Evolutionary conservation across 2,113 vertebrate genomes (phyloP), one percentile per base, ranked within the genome.

Genomic region (Misgurnus mizolepis): DNA sequence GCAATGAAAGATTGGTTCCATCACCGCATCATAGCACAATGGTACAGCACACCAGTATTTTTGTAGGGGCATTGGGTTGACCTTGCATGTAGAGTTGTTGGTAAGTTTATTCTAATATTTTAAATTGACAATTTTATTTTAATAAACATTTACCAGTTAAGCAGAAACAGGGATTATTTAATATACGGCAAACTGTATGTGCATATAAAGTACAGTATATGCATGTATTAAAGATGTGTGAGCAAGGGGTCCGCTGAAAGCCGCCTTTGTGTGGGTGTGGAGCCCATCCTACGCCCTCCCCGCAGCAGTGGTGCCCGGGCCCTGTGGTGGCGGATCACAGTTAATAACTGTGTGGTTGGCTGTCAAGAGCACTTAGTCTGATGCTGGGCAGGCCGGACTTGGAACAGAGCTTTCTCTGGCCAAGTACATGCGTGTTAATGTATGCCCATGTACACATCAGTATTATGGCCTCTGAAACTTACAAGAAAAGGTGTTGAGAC

Each of bases 321-420:
- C 81, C 88, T 85, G 91, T 86, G 91, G 91, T 88, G 89, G 91
- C 79, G 80, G 89, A 93, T 93, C 92, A 92, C 88, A 92, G 91
- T 93, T 93, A 93, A 92, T 92, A 94, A 91, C 92, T 91, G 91
- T 91, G 92, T 73, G 86, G 90, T 88, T 82, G 87, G 88, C 91
- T 94, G 93, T 93, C 93, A 94, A 83, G 90, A 90, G 88, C 90
- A 93, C 91, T 94, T 94, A 94, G 81, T 8, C 80, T 94, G 92
- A 94, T 11, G 88, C 90, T 93, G 90, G 92, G 90, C 93, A 94
- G 93, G 84, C 89, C 61, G 85, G 80, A 81, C 82, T 83, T 75
- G 78, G 56, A 85, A 90, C 88, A 90, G 84, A 83, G 84, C 84
- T 83, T 84, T 80, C 85, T 88, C 89, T 88, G 87, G 87, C 85